Evolutionary conservation across 2,888 invertebrate genomes (phyloP).

Genomic region (Caenorhabditis sp.): DNA sequence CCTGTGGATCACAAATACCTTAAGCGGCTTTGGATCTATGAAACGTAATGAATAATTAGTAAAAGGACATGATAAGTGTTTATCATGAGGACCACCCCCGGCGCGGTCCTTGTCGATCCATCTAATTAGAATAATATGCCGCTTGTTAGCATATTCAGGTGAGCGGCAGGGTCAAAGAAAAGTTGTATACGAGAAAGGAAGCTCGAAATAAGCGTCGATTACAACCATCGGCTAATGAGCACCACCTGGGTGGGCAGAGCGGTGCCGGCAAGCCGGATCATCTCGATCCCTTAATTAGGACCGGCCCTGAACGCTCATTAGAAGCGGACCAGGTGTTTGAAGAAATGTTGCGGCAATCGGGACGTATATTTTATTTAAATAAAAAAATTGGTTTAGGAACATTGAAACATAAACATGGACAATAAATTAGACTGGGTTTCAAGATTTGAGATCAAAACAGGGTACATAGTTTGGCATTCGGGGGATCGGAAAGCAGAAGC

Average conservation of each 20-base stretch:
- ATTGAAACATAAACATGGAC: too few species aligned
- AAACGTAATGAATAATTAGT: constrained; percentile 41
- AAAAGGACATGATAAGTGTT: constrained; percentile 45
- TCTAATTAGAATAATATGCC: constrained; percentile 28
- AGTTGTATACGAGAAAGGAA: constrained; percentile 40
- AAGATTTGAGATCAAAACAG: too few species aligned
- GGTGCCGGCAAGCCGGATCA: constrained; percentile 39
- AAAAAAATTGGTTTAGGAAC: not conserved
- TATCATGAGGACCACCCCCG: constrained; percentile 37
- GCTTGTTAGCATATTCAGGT: constrained; percentile 46
- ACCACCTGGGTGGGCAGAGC: constrained; percentile 35
- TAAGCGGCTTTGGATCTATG: not conserved
- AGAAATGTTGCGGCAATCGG: constrained; percentile 13
- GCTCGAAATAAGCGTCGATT: too few species aligned
- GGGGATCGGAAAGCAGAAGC: too few species aligned
- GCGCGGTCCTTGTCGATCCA: not conserved
- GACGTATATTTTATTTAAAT: constrained; percentile 3
- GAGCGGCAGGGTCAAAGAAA: constrained; percentile 48
- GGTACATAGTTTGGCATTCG: too few species aligned
- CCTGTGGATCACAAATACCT: not conserved
- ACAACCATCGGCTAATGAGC: constrained; percentile 40
- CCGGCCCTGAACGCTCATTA: constrained; percentile 8
- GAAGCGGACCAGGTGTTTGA: constrained; percentile 27
- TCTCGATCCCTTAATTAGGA: constrained; percentile 36
- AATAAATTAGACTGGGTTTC: too few species aligned